Base-by-base conservation (phyloP, 1,140 invertebrate species). In the Coenobita brevimanus region DNA sequence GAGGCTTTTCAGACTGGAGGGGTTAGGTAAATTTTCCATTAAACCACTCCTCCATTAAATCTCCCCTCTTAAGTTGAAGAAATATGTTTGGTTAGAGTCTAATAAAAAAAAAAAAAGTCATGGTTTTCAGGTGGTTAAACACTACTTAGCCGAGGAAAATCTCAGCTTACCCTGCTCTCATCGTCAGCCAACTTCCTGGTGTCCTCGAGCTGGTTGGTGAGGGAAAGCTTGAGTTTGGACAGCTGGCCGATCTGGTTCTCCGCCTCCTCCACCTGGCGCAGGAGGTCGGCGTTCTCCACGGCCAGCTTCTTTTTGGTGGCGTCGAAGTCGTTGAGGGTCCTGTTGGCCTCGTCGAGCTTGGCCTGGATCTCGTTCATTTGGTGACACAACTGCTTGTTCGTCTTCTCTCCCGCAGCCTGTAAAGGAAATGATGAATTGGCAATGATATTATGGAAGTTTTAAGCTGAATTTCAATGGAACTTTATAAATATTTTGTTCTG, bases 181-280 rank as follows among this genome's bases (percentile, higher is more conserved):
- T 95, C 94, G 89, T 95, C 94, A 79, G 94, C 93, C 64, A 92
- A 15, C 30, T 80, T 87, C 41, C 78, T 79, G 30, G 62, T 80
- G 33, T 87, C 85, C 8, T 87, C 85, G 4, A 87, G 64, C 21
- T 87, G 85, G 30, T 87, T 87, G 13, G 85, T 71, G 27, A 87
- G 85, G 17, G 89, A 89, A 30, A 87, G 91, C 90, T 93, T 93
- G 80, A 94, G 91, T 81, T 88, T 94, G 90, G 92, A 92, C 21
- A 95, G 92, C 46, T 93, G 92, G 80, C 92, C 93, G 24, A 94
- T 91, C 71, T 94, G 93, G 91, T 93, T 93, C 90, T 95, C 94
- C 41, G 94, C 93, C 83, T 95, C 94, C 91, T 95, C 94, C n/a
- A 94, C 91, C 89, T 94, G 93, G 13, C 93, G 91, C 82, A 91